Conservation (phyloP, 2,888 invertebrate species). For the Eristalinus aeneus region DNA sequence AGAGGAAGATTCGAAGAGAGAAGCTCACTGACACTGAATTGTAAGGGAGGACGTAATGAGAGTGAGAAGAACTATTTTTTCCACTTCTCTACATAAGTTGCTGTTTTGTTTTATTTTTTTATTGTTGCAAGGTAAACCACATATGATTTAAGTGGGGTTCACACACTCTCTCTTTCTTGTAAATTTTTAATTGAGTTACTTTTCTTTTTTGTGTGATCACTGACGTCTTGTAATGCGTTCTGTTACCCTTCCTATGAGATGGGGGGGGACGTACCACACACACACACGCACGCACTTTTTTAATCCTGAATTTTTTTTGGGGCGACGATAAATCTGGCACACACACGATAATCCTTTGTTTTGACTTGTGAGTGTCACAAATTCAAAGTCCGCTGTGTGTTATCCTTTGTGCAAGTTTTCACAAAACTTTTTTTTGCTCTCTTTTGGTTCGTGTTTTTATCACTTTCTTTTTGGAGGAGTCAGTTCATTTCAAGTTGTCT, state of each 20-base stretch:
- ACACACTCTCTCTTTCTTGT: constrained; percentile 60
- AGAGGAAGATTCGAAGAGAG: background rate
- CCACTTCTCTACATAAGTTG: constrained; percentile 27
- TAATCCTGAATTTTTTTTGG: constrained; percentile 39
- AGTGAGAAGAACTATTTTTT: constrained; percentile 41
- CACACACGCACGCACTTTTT: constrained; percentile 18
- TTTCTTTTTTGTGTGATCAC: constrained; percentile 13
- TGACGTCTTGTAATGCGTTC: constrained; percentile 12
- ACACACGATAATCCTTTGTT: constrained; percentile 50
- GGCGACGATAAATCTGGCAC: background rate
- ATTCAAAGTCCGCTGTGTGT: constrained; percentile 9
- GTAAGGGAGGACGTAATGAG: constrained; percentile 10
- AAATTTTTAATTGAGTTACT: constrained; percentile 61
- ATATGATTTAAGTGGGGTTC: constrained; percentile 62
- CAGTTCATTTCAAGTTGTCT: background rate
- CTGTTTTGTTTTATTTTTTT: constrained; percentile 5
- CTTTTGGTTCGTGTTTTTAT: constrained; percentile 23
- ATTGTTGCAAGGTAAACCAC: constrained; percentile 64
- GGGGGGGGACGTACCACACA: background rate
- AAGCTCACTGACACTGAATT: background rate
- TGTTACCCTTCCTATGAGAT: constrained; percentile 45
- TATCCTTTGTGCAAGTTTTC: constrained; percentile 45
- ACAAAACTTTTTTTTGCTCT: background rate
- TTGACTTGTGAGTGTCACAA: constrained; percentile 27
- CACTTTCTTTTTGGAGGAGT: constrained; percentile 28